These are phyloP conservation scores for Trachelus stipa DNA, from an alignment of 2,888 invertebrate genomes.

Conservation along the genomic window DNA sequence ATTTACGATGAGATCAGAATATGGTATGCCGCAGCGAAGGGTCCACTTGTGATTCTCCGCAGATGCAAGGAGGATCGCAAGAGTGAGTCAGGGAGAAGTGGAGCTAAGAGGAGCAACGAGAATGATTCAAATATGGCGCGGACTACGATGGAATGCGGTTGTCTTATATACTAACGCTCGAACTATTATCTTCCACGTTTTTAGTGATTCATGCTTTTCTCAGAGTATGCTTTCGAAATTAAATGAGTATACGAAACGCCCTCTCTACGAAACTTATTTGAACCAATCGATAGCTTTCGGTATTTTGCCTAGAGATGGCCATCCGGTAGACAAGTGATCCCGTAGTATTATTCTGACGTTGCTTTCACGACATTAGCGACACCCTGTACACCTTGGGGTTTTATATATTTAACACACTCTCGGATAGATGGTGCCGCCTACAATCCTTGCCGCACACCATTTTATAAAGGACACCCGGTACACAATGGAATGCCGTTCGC, in stretches of 20 bases:
- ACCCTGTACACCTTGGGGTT: conserved; percentile 1
- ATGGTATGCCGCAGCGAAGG: conserved; percentile 6
- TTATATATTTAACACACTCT: background rate
- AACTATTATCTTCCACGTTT: conserved; percentile 14
- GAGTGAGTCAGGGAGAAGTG: conserved; percentile 18
- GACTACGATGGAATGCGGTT: conserved; percentile 48
- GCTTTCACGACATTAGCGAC: conserved; percentile 4
- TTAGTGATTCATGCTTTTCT: background rate
- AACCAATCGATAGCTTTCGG: background rate
- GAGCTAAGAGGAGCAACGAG: conserved; percentile 28
- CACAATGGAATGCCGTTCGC: conserved; percentile 42
- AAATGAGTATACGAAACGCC: background rate
- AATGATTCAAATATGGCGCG: conserved; percentile 50
- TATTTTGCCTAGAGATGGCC: background rate
- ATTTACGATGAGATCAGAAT: conserved; percentile 1
- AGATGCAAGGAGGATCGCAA: conserved; percentile 10
- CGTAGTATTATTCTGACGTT: background rate
- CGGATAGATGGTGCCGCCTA: background rate
- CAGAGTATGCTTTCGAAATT: background rate
- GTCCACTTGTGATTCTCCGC: conserved; percentile 20
- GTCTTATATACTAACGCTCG: conserved; percentile 39
- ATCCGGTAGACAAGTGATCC: background rate
- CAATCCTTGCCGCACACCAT: background rate
- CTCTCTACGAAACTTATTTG: background rate
- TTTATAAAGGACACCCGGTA: conserved; percentile 11